A percentile compares a stretch with the other conserved stretches of the same genome.
phyloP scores from a whole-genome alignment of 2,888 invertebrate genomes.

The Ptilodon capucinus region DNA sequence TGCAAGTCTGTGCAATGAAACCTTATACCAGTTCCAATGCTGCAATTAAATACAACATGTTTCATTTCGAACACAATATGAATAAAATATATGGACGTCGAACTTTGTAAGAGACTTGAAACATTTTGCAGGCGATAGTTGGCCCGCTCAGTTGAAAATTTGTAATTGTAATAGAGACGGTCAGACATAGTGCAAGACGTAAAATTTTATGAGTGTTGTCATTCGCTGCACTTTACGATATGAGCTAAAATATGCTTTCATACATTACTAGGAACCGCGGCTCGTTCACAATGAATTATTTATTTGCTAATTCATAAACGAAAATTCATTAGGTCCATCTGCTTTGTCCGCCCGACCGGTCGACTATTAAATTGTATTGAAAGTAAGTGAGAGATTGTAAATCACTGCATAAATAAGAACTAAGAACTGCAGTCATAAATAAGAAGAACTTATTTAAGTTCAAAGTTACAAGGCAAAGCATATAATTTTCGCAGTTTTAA shows the following conservation, averaged over 20 bases:
- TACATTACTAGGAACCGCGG: slow-evolving; percentile 62
- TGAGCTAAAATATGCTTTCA: slow-evolving; percentile 70
- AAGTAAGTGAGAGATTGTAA: slow-evolving; percentile 60
- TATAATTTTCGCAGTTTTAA: slow-evolving; percentile 45
- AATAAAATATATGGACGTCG: slow-evolving; percentile 29
- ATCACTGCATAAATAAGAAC: slow-evolving; percentile 51
- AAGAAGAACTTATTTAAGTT: slow-evolving; percentile 48
- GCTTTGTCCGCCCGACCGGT: slow-evolving; percentile 52
- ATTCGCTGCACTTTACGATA: slow-evolving; percentile 74
- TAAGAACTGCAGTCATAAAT: slow-evolving; percentile 49
- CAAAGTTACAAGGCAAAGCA: slow-evolving; percentile 33
- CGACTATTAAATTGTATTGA: slow-evolving; percentile 51
- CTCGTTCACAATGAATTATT: slow-evolving; percentile 73
- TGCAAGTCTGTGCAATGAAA: slow-evolving; percentile 13
- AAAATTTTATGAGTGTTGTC: slow-evolving; percentile 77
- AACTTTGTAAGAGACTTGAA: slow-evolving; percentile 56
- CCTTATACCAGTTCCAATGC: slow-evolving; percentile 2
- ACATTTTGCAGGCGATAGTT: slow-evolving; percentile 55
- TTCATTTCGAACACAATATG: slow-evolving; percentile 17
- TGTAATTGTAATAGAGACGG: slow-evolving; percentile 79
- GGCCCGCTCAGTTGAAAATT: slow-evolving; percentile 57
- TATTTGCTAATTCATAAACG: slow-evolving; percentile 65
- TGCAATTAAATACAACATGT: slow-evolving; percentile 11
- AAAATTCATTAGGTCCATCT: slow-evolving; percentile 62
- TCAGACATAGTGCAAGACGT: slow-evolving; percentile 62